Base-by-base conservation (phyloP, 1,140 invertebrate genomes). In the Choristoneura fumiferana region DNA sequence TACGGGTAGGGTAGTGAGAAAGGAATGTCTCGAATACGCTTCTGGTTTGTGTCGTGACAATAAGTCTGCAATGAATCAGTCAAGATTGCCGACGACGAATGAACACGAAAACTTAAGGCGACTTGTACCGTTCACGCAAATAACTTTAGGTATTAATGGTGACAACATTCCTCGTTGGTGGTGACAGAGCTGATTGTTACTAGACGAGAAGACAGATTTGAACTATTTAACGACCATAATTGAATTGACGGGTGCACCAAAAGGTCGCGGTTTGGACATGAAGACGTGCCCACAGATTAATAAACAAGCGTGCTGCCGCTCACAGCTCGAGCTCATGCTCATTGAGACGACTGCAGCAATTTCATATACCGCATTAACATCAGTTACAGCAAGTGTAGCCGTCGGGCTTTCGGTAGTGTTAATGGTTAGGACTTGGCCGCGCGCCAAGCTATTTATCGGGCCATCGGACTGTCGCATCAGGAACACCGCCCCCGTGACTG, bases 361-460 rank as follows among this genome's bases (percentile, higher is more conserved):
- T 49, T 49, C 43, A 49, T 13, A 22, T 29, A 49, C 22, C 43
- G 14, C 18, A 49, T 49, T 49, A 49, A 49, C 43, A 49, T 49
- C 43, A 49, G 43, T 49, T 49, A 33, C 18, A 49, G 17, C 43
- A 49, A 49, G 43, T 49, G 43, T 49, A 49, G 43, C 43, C 43
- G 43, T 49, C 43, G 43, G 43, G 12, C 43, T 22, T 12, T 12
- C 43, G 18, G 18, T 22, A 49, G 43, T 49, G 52, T 54, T 54
- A 54, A 54, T 54, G 52, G 52, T 34, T 35, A 34, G 33, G 52
- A 60, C 5, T 63, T 69, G 63, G 64, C 58, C 57, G 35, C 40
- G 4, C 58, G 73, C 76, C 78, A 78, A 71, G 54, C 57, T 63
- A 67, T 67, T 63, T 64, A 61, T 61, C 64, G 60, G 55, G 52